Conservation (phyloP, 1,140 invertebrate species). For the Halyomorpha halys region DNA sequence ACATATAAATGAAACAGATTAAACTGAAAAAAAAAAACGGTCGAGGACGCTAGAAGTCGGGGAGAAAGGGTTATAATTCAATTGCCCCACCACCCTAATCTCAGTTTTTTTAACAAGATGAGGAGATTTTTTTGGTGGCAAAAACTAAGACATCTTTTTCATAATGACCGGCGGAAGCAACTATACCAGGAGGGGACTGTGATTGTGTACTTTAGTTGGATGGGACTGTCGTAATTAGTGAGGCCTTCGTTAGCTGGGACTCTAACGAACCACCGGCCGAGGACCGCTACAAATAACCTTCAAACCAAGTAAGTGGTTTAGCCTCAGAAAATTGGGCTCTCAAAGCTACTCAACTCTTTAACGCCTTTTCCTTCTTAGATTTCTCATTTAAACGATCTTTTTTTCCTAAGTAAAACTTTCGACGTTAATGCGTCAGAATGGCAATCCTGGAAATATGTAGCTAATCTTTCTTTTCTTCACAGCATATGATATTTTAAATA, state of each 20-base stretch:
- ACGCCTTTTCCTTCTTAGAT: background rate
- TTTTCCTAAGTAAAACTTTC: too few relatives aligned
- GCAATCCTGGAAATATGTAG: too few relatives aligned
- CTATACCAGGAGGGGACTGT: background rate
- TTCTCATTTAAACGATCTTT: too few relatives aligned
- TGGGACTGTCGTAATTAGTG: constrained; percentile 9
- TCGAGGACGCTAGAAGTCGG: background rate
- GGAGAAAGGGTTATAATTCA: background rate
- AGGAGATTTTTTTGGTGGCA: background rate
- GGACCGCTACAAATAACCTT: background rate
- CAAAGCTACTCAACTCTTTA: constrained; percentile 4
- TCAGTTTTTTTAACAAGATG: background rate
- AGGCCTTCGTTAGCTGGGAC: background rate
- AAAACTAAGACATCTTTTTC: constrained; percentile 6
- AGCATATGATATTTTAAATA: too few relatives aligned
- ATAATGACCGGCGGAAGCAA: background rate
- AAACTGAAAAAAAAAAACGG: constrained; percentile 4
- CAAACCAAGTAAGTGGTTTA: constrained; percentile 9
- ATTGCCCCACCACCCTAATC: constrained; percentile 4
- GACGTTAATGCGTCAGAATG: too few relatives aligned
- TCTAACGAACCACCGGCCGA: constrained; percentile 5
- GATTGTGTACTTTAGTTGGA: constrained; percentile 5
- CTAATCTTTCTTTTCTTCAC: too few relatives aligned
- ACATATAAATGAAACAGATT: constrained; percentile 12
- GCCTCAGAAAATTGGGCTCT: constrained; percentile 8